Evolutionary conservation across 2,888 invertebrate species (phyloP).

Genomic region (Toxonevra muliebris): DNA sequence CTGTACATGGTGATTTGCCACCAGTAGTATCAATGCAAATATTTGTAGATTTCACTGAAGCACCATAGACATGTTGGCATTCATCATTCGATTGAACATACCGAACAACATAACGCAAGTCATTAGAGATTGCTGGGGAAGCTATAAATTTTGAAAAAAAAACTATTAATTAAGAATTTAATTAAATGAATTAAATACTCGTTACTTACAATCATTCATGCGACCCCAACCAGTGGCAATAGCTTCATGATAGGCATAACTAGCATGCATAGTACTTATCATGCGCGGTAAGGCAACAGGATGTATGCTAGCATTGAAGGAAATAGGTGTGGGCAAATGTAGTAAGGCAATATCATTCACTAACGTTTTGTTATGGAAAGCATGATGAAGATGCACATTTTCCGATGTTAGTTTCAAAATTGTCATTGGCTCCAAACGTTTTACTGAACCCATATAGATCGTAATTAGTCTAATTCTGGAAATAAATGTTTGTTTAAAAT

Average conservation of each 20-base stretch:
- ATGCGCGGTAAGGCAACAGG: conserved; percentile 46
- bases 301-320: conserved; percentile 5
- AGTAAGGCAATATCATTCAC: conserved; percentile 17
- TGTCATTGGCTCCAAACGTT: not conserved
- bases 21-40: conserved; percentile 42
- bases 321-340: conserved; percentile 1
- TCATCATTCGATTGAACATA: conserved; percentile 44
- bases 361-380: not conserved
- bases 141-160: too few species aligned
- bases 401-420: not conserved
- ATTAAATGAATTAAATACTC: too few species aligned
- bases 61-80: conserved; percentile 44
- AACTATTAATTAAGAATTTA: too few species aligned
- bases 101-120: conserved; percentile 44
- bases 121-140: not conserved
- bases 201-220: conserved; percentile 27
- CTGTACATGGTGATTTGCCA: conserved; percentile 42
- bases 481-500: too few species aligned
- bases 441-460: not conserved
- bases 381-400: not conserved
- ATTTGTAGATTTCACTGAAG: conserved; percentile 24
- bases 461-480: not conserved
- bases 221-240: conserved; percentile 64
- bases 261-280: conserved; percentile 43
- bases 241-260: conserved; percentile 53